Evolutionary conservation across 1,140 invertebrate genomes (phyloP).

Genomic region (Frieseomelitta varia): DNA sequence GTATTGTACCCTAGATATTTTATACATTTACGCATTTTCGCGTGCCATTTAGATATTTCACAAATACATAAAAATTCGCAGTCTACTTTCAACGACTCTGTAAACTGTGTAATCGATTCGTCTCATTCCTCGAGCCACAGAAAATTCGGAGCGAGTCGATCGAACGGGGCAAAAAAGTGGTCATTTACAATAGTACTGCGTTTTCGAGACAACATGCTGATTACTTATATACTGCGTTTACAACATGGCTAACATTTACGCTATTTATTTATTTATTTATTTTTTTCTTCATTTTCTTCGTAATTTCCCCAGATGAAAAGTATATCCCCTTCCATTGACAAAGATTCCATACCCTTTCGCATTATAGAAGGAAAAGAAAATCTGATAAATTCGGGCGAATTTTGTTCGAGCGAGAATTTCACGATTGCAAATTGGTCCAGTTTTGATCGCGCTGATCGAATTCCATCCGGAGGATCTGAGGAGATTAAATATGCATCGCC

Average conservation of each 20-base stretch:
- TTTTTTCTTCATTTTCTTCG: neutral
- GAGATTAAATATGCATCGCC: neutral
- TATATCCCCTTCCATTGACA: neutral
- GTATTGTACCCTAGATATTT: neutral
- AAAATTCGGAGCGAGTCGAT: neutral
- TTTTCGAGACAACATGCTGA: slow-evolving; percentile 45
- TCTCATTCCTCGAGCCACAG: slow-evolving; percentile 14
- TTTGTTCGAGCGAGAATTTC: too few relatives aligned
- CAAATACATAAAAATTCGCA: neutral
- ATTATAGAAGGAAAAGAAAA: neutral
- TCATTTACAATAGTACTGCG: slow-evolving; percentile 25
- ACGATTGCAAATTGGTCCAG: neutral
- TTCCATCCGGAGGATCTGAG: neutral
- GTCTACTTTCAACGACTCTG: neutral
- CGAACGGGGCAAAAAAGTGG: neutral
- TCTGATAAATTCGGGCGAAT: too few relatives aligned
- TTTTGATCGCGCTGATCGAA: neutral
- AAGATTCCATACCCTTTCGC: neutral
- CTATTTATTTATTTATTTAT: neutral
- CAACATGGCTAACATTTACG: slow-evolving; percentile 46
- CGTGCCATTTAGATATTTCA: neutral
- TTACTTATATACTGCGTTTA: slow-evolving; percentile 43
- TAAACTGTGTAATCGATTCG: neutral
- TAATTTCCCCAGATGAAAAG: slow-evolving; percentile 17
- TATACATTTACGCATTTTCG: neutral